Base-by-base conservation (phyloP, 2,113 vertebrate genomes). In the Miniopterus natalensis region DNA sequence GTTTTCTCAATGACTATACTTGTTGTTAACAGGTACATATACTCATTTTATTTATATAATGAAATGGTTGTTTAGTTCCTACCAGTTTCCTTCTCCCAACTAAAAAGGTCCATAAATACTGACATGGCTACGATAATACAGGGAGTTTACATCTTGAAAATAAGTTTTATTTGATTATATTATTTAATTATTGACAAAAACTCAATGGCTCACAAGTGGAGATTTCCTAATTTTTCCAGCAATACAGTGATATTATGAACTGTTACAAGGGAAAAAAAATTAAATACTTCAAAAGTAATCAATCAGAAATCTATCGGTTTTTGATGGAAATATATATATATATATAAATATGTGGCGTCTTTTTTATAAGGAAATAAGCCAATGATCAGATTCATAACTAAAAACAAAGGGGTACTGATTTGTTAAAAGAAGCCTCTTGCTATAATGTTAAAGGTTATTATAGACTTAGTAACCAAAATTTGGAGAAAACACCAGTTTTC, bases 401-500 rank as follows among this genome's bases (percentile, higher is more conserved):
- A 96, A 97, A 89, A 93, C 75, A 96, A 73, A 96, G 59, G 42
- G 53, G 36, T 86, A 2, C 5, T 96, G 75, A 96, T 45, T 92
- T 81, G 93, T 65, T 84, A 71, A 55, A 83, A 94, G 80, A 84
- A 90, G 88, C 3, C 71, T 94, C 55, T 31, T 92, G 15, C 78
- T 92, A 59, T 70, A 59, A 96, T 53, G 83, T 73, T 88, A 95
- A 88, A 92, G 36, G 47, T 63, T 73, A 81, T 73, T 59, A 92
- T 6, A 94, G 68, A 88, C 71, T 88, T 86, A 86, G 65, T 92
- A 92, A 95, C 27, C 94, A 55, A 79, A 85, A 65, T 53, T 86
- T 94, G 90, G 97, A 65, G 51, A 92, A 98, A 92, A 81, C 88
- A 96, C 84, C 90, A 25, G 10, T 29, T 94, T 92, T 85, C 53